These are phyloP conservation scores for Lithophane socia DNA, from an alignment of 2,888 invertebrate species.

Conservation along the genomic window DNA sequence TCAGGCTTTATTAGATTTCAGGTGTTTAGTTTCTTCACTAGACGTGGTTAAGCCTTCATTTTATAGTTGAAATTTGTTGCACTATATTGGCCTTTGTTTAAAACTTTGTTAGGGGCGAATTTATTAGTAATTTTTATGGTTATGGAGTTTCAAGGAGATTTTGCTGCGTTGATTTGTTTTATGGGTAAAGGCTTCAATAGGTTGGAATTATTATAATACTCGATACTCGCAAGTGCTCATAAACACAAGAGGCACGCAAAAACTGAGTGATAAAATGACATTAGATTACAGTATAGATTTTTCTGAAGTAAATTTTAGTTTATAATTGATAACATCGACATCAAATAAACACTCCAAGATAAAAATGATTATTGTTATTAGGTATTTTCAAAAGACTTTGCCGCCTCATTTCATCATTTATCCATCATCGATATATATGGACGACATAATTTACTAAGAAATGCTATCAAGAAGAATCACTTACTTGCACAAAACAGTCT, in stretches of 20 bases:
- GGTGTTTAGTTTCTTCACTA: constrained; percentile 81
- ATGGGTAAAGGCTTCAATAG: neutral
- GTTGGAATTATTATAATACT: neutral
- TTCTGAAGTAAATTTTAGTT: neutral
- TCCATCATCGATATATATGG: no score
- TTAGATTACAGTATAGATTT: neutral
- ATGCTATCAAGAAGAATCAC: constrained; percentile 68
- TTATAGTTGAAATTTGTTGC: constrained; percentile 70
- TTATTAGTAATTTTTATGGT: constrained; percentile 49
- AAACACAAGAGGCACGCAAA: no score
- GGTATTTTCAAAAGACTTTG: neutral
- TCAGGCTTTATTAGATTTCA: constrained; percentile 84
- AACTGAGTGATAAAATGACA: neutral
- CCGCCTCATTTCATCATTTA: neutral
- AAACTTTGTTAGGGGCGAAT: constrained; percentile 37
- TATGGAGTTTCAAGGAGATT: constrained; percentile 18
- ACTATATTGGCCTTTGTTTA: constrained; percentile 65
- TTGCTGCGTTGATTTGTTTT: constrained; percentile 16
- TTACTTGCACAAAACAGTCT: constrained; percentile 93
- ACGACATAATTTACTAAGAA: neutral
- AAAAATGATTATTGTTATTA: no score
- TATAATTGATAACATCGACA: neutral
- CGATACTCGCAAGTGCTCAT: neutral
- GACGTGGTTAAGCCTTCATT: constrained; percentile 66
- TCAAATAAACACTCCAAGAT: neutral